Percentiles rank a stretch among this genome's conserved stretches.
Evolutionary conservation across 2,888 invertebrate species (phyloP).

Genomic region (Nomada ferruginata): DNA sequence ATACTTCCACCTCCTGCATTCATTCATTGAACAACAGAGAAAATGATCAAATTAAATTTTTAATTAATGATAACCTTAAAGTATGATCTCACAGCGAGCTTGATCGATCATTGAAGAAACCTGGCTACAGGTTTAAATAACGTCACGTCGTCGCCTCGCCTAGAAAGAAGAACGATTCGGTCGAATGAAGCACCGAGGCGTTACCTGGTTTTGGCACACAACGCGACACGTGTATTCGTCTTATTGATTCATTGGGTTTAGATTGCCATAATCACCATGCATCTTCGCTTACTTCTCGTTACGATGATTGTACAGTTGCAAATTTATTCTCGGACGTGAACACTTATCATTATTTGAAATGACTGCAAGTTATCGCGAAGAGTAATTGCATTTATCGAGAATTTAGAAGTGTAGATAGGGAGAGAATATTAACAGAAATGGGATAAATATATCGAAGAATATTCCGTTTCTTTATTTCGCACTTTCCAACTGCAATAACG

Average conservation of each 20-base stretch:
- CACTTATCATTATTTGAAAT: no score
- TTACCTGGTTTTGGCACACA: constrained; percentile 75
- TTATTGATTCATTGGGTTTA: constrained; percentile 71
- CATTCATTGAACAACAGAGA: no score
- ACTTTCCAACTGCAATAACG: no score
- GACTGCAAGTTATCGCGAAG: no score
- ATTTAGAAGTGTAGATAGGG: no score
- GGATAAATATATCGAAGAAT: no score
- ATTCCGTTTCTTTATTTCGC: no score
- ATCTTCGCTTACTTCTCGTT: background rate
- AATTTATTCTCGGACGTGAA: background rate
- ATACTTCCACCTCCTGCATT: no score
- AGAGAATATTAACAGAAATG: no score
- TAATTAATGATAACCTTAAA: background rate
- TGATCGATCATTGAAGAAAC: constrained; percentile 2
- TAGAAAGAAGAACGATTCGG: constrained; percentile 50
- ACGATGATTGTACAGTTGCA: no score
- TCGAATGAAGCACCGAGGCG: constrained; percentile 61
- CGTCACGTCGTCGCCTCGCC: background rate
- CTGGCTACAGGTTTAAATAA: background rate
- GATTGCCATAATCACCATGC: constrained; percentile 41
- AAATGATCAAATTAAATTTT: background rate
- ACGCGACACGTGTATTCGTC: constrained; percentile 75
- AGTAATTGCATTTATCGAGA: no score
- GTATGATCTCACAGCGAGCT: background rate